These are phyloP conservation scores for Hemistola chrysoprasaria DNA, from an alignment of 2,888 invertebrate species.

Conservation along the genomic window DNA sequence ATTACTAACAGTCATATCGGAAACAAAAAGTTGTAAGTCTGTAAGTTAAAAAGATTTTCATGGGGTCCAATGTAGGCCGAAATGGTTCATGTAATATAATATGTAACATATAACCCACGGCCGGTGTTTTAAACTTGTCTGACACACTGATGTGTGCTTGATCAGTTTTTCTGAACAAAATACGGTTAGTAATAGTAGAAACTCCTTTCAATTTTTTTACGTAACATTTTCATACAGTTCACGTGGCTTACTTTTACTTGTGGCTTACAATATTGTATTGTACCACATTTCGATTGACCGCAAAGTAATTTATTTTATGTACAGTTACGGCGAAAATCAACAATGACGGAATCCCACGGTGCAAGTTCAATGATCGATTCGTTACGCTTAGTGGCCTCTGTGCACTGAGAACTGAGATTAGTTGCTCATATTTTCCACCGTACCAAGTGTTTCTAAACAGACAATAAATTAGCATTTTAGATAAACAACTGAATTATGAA, in stretches of 20 bases:
- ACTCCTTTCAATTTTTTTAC: too few species aligned
- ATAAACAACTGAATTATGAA: constrained; percentile 44
- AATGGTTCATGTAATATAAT: too few species aligned
- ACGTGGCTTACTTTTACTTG: constrained; percentile 53
- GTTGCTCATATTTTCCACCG: constrained; percentile 22
- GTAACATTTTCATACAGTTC: constrained; percentile 23
- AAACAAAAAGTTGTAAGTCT: too few species aligned
- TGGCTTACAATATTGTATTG: constrained; percentile 28
- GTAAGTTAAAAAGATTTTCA: too few species aligned
- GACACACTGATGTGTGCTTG: too few species aligned
- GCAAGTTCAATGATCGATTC: constrained; percentile 64
- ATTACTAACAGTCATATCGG: too few species aligned
- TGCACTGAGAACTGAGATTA: constrained; percentile 47
- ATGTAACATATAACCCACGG: too few species aligned
- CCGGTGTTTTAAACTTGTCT: too few species aligned
- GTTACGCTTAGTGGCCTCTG: constrained; percentile 58
- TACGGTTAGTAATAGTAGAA: too few species aligned
- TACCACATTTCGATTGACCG: constrained; percentile 40
- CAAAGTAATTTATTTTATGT: constrained; percentile 56
- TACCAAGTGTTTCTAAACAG: constrained; percentile 4
- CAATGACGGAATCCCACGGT: constrained; percentile 70
- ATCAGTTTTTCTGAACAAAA: too few species aligned
- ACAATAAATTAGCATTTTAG: constrained; percentile 34
- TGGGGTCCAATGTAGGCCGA: too few species aligned
- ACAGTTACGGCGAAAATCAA: constrained; percentile 66